Conservation (phyloP, 2,888 invertebrate genomes). For the Eupithecia abbreviata region DNA sequence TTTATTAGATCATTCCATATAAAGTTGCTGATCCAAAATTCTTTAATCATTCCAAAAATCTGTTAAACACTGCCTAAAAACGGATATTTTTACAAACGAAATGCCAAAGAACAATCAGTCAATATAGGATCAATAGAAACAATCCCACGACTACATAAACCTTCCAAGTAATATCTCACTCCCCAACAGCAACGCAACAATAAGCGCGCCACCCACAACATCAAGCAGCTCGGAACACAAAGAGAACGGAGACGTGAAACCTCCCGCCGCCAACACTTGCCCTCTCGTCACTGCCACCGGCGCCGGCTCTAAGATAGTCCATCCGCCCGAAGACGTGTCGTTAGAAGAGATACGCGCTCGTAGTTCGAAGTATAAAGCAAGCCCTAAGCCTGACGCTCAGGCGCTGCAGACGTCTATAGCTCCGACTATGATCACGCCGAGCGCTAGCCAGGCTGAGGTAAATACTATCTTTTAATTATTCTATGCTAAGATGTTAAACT, state of each 20-base stretch:
- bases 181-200: slow-evolving; percentile 86
- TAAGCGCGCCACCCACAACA: slow-evolving; percentile 89
- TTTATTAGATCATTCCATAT: too few species aligned
- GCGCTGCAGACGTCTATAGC: slow-evolving; percentile 47
- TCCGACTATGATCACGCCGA: slow-evolving; percentile 61
- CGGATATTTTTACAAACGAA: not conserved
- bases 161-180: not conserved
- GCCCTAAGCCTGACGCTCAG: slow-evolving; percentile 64
- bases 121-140: not conserved
- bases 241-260: slow-evolving; percentile 76
- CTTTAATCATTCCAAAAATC: not conserved
- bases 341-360: slow-evolving; percentile 92
- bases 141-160: too few species aligned
- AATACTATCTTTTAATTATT: slow-evolving; percentile 33
- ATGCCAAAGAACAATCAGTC: too few species aligned
- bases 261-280: slow-evolving; percentile 69
- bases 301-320: slow-evolving; percentile 94
- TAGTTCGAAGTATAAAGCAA: slow-evolving; percentile 86
- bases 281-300: slow-evolving; percentile 90
- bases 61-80: not conserved
- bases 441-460: slow-evolving; percentile 79
- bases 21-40: too few species aligned
- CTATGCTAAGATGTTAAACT: too few species aligned
- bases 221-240: slow-evolving; percentile 65
- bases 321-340: slow-evolving; percentile 96